phyloP scores from a whole-genome alignment of 2,797 vertebrate species.

The Podarcis siculus region DNA sequence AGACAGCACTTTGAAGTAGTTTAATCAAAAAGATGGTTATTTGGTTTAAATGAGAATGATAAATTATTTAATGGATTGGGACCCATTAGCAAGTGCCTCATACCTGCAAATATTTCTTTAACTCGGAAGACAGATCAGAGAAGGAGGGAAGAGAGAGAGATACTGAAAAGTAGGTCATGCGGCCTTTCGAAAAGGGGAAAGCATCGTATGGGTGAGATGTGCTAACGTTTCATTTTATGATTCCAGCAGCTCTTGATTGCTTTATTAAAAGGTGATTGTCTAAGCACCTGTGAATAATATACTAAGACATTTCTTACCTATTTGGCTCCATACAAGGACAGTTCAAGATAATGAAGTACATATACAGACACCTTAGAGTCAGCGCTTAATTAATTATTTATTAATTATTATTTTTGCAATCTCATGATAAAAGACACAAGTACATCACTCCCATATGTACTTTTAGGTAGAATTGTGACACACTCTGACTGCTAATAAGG shows the following conservation, averaged over 20 bases:
- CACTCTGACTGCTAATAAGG: background rate
- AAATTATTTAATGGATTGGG: slow-evolving; percentile 41
- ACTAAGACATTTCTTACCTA: slow-evolving; percentile 26
- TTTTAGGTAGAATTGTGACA: background rate
- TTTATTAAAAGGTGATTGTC: slow-evolving; percentile 31
- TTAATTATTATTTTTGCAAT: background rate
- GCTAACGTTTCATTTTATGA: background rate
- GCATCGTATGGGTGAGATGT: background rate
- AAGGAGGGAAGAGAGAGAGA: background rate
- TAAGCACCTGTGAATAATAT: background rate
- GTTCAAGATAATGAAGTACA: slow-evolving; percentile 11
- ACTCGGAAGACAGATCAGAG: slow-evolving; percentile 15
- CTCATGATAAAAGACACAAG: background rate
- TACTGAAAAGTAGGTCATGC: slow-evolving; percentile 19
- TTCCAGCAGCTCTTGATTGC: slow-evolving; percentile 23
- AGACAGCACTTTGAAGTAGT: slow-evolving; percentile 53
- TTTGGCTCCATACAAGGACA: background rate
- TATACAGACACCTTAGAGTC: background rate
- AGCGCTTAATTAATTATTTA: background rate
- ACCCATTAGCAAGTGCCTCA: slow-evolving; percentile 45
- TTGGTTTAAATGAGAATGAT: slow-evolving; percentile 44
- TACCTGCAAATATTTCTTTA: slow-evolving; percentile 40
- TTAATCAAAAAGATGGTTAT: slow-evolving; percentile 46
- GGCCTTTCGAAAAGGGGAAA: slow-evolving; percentile 25
- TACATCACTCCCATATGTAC: background rate